These are phyloP conservation scores for Cepaea nemoralis DNA, from an alignment of 1,140 invertebrate species.

Conservation along the genomic window DNA sequence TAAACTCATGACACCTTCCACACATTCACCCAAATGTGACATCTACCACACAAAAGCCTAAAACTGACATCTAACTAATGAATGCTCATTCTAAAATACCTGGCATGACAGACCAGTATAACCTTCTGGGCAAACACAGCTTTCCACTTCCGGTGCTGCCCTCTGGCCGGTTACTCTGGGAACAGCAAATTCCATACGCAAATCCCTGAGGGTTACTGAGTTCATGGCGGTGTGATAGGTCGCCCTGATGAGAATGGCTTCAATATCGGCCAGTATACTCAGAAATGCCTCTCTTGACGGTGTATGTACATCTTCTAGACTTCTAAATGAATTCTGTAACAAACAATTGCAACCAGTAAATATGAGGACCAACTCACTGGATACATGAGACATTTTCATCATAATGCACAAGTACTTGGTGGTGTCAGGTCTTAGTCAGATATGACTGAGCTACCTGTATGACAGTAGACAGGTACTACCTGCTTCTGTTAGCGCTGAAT, in stretches of 20 bases:
- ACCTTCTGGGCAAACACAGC: constrained; percentile 86
- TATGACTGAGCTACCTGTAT: too few relatives aligned
- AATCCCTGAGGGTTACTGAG: constrained; percentile 61
- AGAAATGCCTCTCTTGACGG: constrained; percentile 91
- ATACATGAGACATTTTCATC: too few relatives aligned
- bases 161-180: constrained; percentile 56
- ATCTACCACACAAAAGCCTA: too few relatives aligned
- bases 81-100: constrained; percentile 83
- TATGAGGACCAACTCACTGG: neutral
- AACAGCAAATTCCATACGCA: constrained; percentile 66
- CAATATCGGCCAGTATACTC: constrained; percentile 87
- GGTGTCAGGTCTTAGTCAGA: too few relatives aligned
- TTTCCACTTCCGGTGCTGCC: constrained; percentile 79
- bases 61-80: too few relatives aligned
- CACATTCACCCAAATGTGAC: too few relatives aligned
- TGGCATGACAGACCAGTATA: constrained; percentile 87
- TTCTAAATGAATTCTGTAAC: constrained; percentile 52
- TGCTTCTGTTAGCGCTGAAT: too few relatives aligned
- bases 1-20: too few relatives aligned
- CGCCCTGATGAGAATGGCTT: constrained; percentile 85
- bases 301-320: constrained; percentile 56
- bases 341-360: too few relatives aligned
- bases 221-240: constrained; percentile 64
- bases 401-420: too few relatives aligned
- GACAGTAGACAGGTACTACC: too few relatives aligned